Evolutionary conservation across 2,113 vertebrate species (phyloP), one percentile per base, ranked within the genome.

Genomic region (Percina caprodes): DNA sequence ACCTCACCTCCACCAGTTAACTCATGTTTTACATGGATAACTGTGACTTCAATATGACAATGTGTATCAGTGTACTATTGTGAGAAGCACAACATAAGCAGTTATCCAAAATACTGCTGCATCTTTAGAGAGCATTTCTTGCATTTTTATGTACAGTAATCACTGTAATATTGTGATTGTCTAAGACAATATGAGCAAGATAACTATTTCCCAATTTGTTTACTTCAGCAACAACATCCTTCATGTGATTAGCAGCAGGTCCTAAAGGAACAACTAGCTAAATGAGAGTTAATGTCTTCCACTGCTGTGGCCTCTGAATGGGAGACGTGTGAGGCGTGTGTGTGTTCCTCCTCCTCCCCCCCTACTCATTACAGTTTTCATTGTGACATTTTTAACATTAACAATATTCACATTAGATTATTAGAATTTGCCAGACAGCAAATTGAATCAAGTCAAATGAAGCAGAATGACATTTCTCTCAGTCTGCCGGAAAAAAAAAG

Each of bases 381-480:
- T 48, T 79, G 46, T 80, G 80, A 89, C 91, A 86, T 85, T 91
- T 90, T 79, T 83, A 88, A 67, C 67, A 70, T 68, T 24, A 82
- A 82, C 86, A 84, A 83, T 74, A 87, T 84, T 81, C 71, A 76
- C 45, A 87, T 82, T n/a, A 9, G 52, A 78, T 88, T 82, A 93
- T 81, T 71, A 78, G 65, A 84, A 88, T 87, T 80, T 86, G 81
- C 82, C 48, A 80, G 66, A 78, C 69, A 51, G 77, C 51, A 88
- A 90, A 93, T 89, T 86, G 60, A 84, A 92, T 91, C 77, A 89
- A 21, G 61, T 80, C 60, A 78, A 79, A 87, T 88, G 9, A 91
- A 72, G 60, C 2, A 52, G 24, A 84, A 86, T 91, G 88, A 59
- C 63, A 71, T 91, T 88, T 85, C 70, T 76, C 69, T 85, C 68